A percentile compares a stretch with the other conserved stretches of the same genome.
Evolutionary conservation across 2,888 invertebrate species (phyloP).

Genomic region (Hydraecia micacea): DNA sequence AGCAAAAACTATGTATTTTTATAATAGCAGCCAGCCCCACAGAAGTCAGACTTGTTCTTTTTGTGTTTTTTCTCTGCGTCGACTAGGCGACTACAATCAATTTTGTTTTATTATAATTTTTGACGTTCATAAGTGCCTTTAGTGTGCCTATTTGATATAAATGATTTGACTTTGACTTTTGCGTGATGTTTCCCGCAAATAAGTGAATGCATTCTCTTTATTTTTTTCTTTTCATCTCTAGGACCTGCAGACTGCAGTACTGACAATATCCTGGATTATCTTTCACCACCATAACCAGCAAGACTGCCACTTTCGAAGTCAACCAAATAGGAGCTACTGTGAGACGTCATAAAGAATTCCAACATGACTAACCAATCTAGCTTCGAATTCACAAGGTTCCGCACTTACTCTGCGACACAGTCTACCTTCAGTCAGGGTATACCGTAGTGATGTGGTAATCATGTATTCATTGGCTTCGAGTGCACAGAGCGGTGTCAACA

Average conservation of each 20-base stretch:
- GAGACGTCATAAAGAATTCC: conserved; percentile 33
- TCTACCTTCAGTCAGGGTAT: conserved; percentile 13
- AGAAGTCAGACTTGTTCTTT: background rate
- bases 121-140: too few relatives aligned
- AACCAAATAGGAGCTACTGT: background rate
- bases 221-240: background rate
- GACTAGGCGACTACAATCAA: too few relatives aligned
- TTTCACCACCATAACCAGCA: background rate
- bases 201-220: background rate
- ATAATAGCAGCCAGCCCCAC: background rate
- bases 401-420: conserved; percentile 14
- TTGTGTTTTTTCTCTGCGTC: background rate
- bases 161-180: too few relatives aligned
- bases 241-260: background rate
- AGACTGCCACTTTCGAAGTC: background rate
- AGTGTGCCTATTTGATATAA: too few relatives aligned
- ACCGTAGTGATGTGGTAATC: conserved; percentile 30
- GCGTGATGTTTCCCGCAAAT: background rate
- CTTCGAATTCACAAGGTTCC: conserved; percentile 10
- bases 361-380: conserved; percentile 11
- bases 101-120: too few relatives aligned
- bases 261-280: background rate
- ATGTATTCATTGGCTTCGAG: conserved; percentile 56
- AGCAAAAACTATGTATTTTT: background rate
- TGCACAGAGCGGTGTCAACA: conserved; percentile 16